Conservation (phyloP, 2,113 vertebrate species). For the Onychostruthus taczanowskii region DNA sequence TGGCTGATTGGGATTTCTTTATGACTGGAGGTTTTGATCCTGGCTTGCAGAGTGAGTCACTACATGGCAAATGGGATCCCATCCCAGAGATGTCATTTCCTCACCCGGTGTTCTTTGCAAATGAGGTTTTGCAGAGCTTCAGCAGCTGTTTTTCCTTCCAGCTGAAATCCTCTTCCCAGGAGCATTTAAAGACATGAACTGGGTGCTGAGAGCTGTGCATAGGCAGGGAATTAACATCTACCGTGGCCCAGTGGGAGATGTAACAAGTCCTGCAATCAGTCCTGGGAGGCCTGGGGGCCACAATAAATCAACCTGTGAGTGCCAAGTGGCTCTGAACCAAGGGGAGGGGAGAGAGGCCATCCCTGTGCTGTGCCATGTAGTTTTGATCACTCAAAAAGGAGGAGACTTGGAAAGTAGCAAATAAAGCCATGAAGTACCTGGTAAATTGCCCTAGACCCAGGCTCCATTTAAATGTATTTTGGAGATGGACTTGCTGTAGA, state of each 20-base stretch:
- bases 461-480: not conserved
- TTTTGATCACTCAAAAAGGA: not conserved
- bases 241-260: not conserved
- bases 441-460: not conserved
- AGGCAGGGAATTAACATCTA: not conserved
- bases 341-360: not conserved
- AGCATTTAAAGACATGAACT: not conserved
- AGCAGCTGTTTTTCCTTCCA: not conserved
- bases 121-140: not conserved
- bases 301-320: not conserved
- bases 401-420: not conserved
- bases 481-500: not conserved
- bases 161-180: not conserved
- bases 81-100: not conserved
- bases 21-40: not conserved
- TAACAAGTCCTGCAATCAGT: not conserved
- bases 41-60: not conserved
- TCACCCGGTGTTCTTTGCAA: not conserved
- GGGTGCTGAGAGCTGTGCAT: not conserved
- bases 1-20: not conserved
- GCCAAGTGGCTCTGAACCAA: not conserved
- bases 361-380: not conserved
- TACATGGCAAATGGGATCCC: not conserved
- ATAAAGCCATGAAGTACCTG: not conserved
- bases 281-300: not conserved